Evolutionary conservation across 2,113 vertebrate species (phyloP).

Genomic region (Sorex fumeus): DNA sequence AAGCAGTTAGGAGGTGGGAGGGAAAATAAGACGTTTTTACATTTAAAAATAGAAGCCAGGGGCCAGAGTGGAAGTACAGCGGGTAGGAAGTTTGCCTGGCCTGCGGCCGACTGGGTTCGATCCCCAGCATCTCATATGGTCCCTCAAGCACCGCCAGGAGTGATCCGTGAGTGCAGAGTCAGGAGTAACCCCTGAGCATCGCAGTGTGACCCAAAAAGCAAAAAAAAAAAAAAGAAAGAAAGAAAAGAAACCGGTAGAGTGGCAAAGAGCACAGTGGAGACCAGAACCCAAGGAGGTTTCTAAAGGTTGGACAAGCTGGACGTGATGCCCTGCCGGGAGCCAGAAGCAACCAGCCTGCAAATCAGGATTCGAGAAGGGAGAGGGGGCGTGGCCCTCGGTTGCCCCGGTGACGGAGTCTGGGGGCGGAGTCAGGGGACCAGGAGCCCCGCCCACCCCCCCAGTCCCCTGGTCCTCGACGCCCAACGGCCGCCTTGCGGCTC

Average conservation of each 20-base stretch:
- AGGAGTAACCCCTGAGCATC: too few species aligned
- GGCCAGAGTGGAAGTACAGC: too few species aligned
- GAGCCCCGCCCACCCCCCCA: rapidly evolving
- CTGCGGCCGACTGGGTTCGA: too few species aligned
- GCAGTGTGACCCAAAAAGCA: too few species aligned
- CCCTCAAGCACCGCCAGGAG: too few species aligned
- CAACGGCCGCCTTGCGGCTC: not conserved
- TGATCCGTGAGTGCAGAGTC: too few species aligned
- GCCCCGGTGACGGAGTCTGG: not conserved
- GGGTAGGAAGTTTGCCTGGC: too few species aligned
- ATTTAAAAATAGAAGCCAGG: too few species aligned
- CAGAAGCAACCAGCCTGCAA: too few species aligned
- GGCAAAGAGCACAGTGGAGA: not conserved
- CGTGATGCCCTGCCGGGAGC: rapidly evolving
- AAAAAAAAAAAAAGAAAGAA: too few species aligned
- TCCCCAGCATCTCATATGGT: too few species aligned
- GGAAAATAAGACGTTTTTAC: too few species aligned
- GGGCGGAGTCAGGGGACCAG: not conserved
- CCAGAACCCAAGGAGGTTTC: not conserved
- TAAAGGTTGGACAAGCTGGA: not conserved
- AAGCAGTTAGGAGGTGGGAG: not conserved
- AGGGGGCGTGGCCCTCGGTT: not conserved
- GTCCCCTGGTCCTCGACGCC: rapidly evolving
- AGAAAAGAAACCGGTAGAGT: not conserved
- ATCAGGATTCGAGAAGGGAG: not conserved